A percentile compares a stretch with the other conserved stretches of the same genome.
Evolutionary conservation across 1,140 invertebrate species (phyloP).

Genomic region (Trachymyrmex cornetzi): DNA sequence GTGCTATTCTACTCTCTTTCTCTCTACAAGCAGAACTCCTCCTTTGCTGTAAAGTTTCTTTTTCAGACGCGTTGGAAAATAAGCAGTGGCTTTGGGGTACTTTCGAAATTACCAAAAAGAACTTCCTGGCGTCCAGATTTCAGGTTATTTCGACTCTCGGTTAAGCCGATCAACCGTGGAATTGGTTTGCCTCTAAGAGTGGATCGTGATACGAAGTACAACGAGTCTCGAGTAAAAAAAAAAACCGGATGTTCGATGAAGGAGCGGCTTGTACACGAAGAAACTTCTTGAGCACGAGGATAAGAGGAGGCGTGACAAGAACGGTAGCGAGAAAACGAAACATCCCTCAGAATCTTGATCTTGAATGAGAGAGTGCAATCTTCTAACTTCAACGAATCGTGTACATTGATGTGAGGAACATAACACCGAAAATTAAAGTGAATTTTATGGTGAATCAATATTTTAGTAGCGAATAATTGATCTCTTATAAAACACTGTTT

Average conservation of each 20-base stretch:
- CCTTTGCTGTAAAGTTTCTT: conserved; percentile 34
- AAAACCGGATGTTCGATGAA: conserved; percentile 45
- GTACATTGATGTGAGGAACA: not conserved
- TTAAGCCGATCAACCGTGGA: conserved; percentile 68
- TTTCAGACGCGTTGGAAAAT: conserved; percentile 41
- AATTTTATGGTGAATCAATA: not conserved
- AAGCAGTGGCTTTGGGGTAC: conserved; percentile 52
- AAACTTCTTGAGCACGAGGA: conserved; percentile 36
- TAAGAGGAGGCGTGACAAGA: conserved; percentile 42
- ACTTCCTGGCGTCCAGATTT: conserved; percentile 66
- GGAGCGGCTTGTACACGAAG: conserved; percentile 31
- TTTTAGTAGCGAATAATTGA: not conserved
- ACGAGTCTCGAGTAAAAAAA: conserved; percentile 41
- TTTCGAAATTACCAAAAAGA: conserved; percentile 62
- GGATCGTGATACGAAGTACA: conserved; percentile 66
- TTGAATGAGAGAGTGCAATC: conserved; percentile 25
- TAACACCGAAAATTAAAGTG: not conserved
- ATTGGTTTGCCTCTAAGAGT: conserved; percentile 68
- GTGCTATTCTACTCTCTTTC: not conserved
- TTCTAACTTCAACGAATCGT: conserved; percentile 18
- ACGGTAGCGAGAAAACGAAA: conserved; percentile 36
- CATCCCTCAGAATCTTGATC: conserved; percentile 30
- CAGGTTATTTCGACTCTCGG: conserved; percentile 65
- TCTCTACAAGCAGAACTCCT: conserved; percentile 49
- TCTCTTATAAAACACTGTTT: not conserved